Base-by-base conservation (phyloP, 1,140 invertebrate species). In the Teleopsis dalmanni region DNA sequence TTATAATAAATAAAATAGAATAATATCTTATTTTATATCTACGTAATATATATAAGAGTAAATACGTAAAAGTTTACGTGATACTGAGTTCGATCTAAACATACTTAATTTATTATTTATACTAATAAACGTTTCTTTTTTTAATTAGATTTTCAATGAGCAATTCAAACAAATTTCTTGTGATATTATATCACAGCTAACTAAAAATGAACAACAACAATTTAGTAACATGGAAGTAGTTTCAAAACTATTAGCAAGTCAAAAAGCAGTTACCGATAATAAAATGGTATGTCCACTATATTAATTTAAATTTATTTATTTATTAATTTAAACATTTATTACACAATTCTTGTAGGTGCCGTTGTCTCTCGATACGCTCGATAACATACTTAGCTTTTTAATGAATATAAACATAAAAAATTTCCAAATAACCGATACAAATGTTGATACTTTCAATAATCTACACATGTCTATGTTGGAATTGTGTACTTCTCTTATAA, bases 61-160 rank as follows among this genome's bases (percentile, higher is more conserved):
- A n/a, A n/a, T n/a, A n/a, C n/a, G n/a, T n/a, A n/a, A n/a, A n/a
- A n/a, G n/a, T n/a, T n/a, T n/a, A n/a, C n/a, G n/a, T n/a, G n/a
- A n/a, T n/a, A n/a, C n/a, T n/a, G n/a, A n/a, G n/a, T n/a, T n/a
- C n/a, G 10, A 22, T 11, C 19, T 23, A 6, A 14, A 7, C 5
- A 16, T 16, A 34, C 6, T 14, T 34, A 23, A 0, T 14, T 23
- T 4, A 11, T 3, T 11, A 40, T 40, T 19, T 22, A 11, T 21
- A 23, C 8, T 18, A 18, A 19, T 19, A 14, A 18, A 9, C 22
- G 18, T 37, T 18, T 7, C 14, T 11, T 43, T 3, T 9, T 10
- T 19, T 43, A 33, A 23, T 4, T 22, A 70, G 66, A 69, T 70
- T 56, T 61, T 70, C 18, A 70, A 65, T 31, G 66, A 65, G 18